A percentile compares a stretch with the other conserved stretches of the same genome.
Conservation (phyloP, 2,888 invertebrate genomes). For the Erebia ligea region DNA sequence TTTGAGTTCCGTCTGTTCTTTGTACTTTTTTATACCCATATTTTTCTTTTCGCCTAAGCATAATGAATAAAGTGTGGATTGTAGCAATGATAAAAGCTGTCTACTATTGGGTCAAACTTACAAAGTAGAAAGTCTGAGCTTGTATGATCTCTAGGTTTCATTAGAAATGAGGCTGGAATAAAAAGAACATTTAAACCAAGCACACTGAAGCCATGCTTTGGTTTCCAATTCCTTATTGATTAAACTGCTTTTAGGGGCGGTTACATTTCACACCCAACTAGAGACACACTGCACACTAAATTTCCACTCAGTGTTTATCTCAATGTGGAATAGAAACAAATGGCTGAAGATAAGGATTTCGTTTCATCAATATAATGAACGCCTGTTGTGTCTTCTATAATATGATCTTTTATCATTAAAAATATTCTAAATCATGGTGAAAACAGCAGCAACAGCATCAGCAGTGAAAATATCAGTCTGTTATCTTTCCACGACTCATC, state of each 20-base stretch:
- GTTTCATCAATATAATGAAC: background rate
- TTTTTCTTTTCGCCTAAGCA: no score
- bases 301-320: slow-evolving; percentile 16
- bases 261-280: slow-evolving; percentile 19
- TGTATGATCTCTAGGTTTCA: background rate
- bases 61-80: no score
- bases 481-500: no score
- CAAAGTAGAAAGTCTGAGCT: background rate
- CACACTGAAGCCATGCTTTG: background rate
- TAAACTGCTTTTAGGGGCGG: slow-evolving; percentile 13
- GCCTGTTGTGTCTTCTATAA: no score
- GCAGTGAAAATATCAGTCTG: no score
- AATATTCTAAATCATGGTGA: no score
- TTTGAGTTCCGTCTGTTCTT: no score
- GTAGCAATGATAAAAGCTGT: no score
- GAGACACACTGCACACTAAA: slow-evolving; percentile 14
- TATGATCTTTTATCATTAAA: no score
- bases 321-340: slow-evolving; percentile 14
- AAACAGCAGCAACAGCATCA: no score
- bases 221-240: slow-evolving; percentile 15
- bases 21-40: no score
- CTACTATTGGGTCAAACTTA: no score
- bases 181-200: slow-evolving; percentile 1
- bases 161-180: background rate
- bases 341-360: slow-evolving; percentile 8